These are phyloP conservation scores for Cichladusa arquata DNA, from an alignment of 2,113 vertebrate species.

Conservation along the genomic window DNA sequence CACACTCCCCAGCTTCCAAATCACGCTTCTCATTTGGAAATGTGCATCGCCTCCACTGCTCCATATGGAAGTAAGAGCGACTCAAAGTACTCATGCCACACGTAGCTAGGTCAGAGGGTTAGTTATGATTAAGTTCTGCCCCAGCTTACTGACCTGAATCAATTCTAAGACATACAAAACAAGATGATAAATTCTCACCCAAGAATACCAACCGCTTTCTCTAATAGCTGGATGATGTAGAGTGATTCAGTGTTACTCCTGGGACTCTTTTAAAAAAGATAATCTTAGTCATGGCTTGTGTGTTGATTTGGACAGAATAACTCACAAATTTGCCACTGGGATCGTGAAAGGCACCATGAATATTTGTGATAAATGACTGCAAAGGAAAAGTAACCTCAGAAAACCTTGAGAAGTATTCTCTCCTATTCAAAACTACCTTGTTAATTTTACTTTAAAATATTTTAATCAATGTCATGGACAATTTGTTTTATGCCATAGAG, in stretches of 20 bases:
- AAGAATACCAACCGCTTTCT: not conserved
- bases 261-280: not conserved
- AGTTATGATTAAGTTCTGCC: constrained; percentile 7
- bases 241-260: not conserved
- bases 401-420: not conserved
- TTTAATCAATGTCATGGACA: not conserved
- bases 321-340: not conserved
- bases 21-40: not conserved
- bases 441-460: not conserved
- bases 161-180: not conserved
- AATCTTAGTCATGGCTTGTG: not conserved
- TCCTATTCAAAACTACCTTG: not conserved
- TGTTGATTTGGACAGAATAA: not conserved
- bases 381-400: not conserved
- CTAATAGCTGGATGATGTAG: not conserved
- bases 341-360: not conserved
- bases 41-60: not conserved
- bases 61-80: not conserved
- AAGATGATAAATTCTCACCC: not conserved
- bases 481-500: constrained; percentile 19
- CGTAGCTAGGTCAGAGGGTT: not conserved
- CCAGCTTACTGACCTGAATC: constrained; percentile 11
- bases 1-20: not conserved
- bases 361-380: not conserved
- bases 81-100: not conserved